Conservation (phyloP, 2,797 vertebrate species). For the Sebastes matsubarae region DNA sequence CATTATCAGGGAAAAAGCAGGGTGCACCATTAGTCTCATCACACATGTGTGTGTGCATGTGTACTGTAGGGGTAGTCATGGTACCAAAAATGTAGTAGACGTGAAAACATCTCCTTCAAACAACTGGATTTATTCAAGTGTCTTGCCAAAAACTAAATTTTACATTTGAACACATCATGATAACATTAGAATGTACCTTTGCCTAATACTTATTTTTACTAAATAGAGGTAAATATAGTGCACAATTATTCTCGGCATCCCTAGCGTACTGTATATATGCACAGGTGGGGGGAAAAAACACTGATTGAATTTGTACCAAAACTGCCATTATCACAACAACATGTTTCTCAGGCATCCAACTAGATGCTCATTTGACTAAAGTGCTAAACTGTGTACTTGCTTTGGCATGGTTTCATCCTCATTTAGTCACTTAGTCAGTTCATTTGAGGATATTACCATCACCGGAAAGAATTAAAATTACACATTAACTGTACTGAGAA, state of each 20-base stretch:
- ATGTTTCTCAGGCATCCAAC: not conserved
- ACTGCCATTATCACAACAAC: not conserved
- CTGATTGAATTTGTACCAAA: not conserved
- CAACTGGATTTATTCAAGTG: not conserved
- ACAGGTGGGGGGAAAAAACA: not conserved
- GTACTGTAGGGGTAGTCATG: too few species aligned
- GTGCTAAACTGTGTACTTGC: conserved; percentile 5
- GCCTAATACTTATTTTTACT: not conserved
- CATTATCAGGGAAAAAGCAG: not conserved
- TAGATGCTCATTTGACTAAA: not conserved
- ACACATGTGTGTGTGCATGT: too few species aligned
- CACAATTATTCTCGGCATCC: not conserved
- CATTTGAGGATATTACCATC: conserved; percentile 26
- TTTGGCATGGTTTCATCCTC: conserved; percentile 7
- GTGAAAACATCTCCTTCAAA: not conserved
- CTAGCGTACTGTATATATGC: not conserved
- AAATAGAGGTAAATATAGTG: too few species aligned
- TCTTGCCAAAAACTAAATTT: not conserved
- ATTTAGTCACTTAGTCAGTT: conserved; percentile 5
- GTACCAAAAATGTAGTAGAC: not conserved
- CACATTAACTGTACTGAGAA: conserved; percentile 26
- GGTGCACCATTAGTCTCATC: too few species aligned
- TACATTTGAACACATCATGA: not conserved
- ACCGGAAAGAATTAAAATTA: conserved; percentile 40
- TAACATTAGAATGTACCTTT: not conserved